Conservation (phyloP, 2,888 invertebrate species). For the Himalopsyche tibetana region DNA sequence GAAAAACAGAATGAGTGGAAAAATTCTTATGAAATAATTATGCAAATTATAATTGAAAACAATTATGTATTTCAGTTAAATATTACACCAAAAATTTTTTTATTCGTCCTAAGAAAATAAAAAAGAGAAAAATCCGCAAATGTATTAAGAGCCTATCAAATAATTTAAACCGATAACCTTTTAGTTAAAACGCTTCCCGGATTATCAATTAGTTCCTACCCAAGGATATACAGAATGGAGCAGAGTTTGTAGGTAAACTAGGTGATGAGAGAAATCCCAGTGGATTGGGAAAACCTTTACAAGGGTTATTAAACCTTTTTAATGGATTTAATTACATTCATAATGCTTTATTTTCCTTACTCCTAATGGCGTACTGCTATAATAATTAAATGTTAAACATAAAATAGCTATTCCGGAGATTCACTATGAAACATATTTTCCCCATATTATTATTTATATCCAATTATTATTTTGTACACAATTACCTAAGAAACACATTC, state of each 20-base stretch:
- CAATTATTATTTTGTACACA: too few relatives aligned
- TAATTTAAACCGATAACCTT: conserved; percentile 60
- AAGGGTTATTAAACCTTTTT: conserved; percentile 34
- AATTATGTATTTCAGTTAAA: neutral
- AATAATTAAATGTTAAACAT: conserved; percentile 26
- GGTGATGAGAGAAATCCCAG: conserved; percentile 22
- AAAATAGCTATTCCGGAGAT: neutral
- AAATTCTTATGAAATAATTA: too few relatives aligned
- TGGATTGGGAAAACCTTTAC: conserved; percentile 21
- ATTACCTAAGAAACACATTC: too few relatives aligned
- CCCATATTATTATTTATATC: too few relatives aligned
- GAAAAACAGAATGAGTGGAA: too few relatives aligned
- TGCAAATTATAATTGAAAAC: neutral
- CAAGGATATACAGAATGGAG: conserved; percentile 23
- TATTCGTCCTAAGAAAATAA: neutral
- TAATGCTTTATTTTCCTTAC: conserved; percentile 27
- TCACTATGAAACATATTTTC: too few relatives aligned
- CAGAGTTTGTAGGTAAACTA: conserved; percentile 30
- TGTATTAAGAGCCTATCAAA: conserved; percentile 55
- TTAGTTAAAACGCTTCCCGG: conserved; percentile 57
- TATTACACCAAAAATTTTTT: neutral
- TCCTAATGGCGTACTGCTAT: conserved; percentile 29
- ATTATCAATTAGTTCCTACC: conserved; percentile 62
- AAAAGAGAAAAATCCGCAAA: neutral
- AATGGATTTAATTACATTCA: conserved; percentile 34